These are phyloP conservation scores for Aphelinus atriplicis DNA, from an alignment of 1,140 invertebrate species.

Conservation along the genomic window DNA sequence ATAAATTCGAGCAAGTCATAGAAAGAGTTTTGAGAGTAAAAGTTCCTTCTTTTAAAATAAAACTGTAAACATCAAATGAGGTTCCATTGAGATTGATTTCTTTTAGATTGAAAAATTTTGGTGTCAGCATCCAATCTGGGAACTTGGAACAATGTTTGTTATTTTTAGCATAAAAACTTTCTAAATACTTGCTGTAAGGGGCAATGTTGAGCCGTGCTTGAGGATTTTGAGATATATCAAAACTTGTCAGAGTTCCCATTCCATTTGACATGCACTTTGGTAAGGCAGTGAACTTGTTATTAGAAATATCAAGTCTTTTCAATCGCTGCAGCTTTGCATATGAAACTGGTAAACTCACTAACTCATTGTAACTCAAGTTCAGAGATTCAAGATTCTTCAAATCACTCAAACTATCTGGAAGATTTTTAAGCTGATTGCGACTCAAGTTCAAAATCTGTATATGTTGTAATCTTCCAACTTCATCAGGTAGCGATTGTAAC, in stretches of 20 bases:
- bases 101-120: slow-evolving; percentile 32
- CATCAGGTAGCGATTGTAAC: slow-evolving; percentile 1
- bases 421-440: slow-evolving; percentile 9
- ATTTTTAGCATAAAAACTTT: slow-evolving; percentile 31
- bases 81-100: slow-evolving; percentile 22
- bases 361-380: slow-evolving; percentile 26
- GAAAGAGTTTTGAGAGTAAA: slow-evolving; percentile 4
- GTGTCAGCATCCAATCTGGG: slow-evolving; percentile 26
- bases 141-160: slow-evolving; percentile 28
- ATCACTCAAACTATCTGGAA: slow-evolving; percentile 25
- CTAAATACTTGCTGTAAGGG: slow-evolving; percentile 32
- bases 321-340: slow-evolving; percentile 21
- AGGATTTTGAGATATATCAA: slow-evolving; percentile 33
- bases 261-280: slow-evolving; percentile 28
- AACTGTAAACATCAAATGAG: slow-evolving; percentile 22
- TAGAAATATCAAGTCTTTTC: slow-evolving; percentile 24
- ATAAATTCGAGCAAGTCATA: slow-evolving; percentile 27
- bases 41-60: slow-evolving; percentile 2
- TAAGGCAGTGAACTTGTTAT: slow-evolving; percentile 15
- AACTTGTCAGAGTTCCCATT: slow-evolving; percentile 15
- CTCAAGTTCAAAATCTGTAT: slow-evolving; percentile 30
- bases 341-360: slow-evolving; percentile 13
- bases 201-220: slow-evolving; percentile 13
- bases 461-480: slow-evolving; percentile 9
- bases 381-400: slow-evolving; percentile 30